Evolutionary conservation across 2,113 vertebrate species (phyloP), one percentile per base, ranked within the genome.

Genomic region (Morone saxatilis): DNA sequence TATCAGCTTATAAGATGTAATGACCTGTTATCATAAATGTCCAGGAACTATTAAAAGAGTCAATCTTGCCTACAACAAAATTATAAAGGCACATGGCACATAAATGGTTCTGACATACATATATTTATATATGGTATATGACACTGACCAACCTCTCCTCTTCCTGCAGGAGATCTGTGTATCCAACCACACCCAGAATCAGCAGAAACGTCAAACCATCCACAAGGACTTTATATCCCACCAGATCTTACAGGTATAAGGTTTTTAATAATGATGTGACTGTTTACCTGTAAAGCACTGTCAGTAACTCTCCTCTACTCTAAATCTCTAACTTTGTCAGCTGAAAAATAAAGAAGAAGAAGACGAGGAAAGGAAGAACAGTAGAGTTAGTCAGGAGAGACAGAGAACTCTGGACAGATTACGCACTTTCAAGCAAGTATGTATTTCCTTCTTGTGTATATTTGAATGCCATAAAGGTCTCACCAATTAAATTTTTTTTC

Each of bases 361-460:
- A 80, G 97, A 98, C 85, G 97, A 98, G 56, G 97, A 98, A 84
- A 95, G 87, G 90, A 98, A 96, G 92, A 99, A 92, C 75, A 96
- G 93, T 75, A 96, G 97, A 95, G 97, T 99, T 76, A 97, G 96
- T 93, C 97, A 99, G 86, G 98, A 99, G 83, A 96, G 98, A 54
- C 98, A 99, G 91, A 97, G 94, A 89, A 99, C 98, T 20, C 90
- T 99, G 88, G 97, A 99, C 85, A 96, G 98, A 89, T 96, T 99
- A 72, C 97, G 98, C 77, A 97, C 95, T 22, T 99, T 99, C 94
- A 99, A 98, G 92, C 98, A 99, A 97, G 98, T 98, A 59, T 14
- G 25, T 70, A 19, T 2, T 50, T 6, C 53, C 17, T 13, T 38
- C 1, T 60, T 19, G 13, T 43, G 20, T 41, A 5, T 12, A 22